Conservation (phyloP, 1,140 invertebrate genomes). For the Dysdera silvatica region DNA sequence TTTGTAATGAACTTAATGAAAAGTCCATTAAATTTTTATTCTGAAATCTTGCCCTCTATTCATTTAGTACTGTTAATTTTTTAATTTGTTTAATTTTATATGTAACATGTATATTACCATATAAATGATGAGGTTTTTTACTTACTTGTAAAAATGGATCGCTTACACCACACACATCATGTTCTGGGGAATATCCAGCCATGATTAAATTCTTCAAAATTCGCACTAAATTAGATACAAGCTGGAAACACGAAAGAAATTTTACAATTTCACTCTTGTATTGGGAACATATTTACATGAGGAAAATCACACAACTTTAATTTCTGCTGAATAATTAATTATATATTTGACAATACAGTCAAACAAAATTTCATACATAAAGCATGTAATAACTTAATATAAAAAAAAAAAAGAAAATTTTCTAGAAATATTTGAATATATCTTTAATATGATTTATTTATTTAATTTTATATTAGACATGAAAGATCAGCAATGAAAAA, state of each 20-base stretch:
- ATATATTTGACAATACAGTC: neutral
- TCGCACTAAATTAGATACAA: constrained; percentile 94
- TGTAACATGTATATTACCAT: neutral
- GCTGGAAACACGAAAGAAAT: constrained; percentile 55
- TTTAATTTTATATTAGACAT: no score
- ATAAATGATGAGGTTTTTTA: neutral
- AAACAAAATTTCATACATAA: neutral
- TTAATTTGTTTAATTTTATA: no score
- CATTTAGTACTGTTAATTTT: no score
- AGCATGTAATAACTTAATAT: neutral
- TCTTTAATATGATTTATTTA: no score
- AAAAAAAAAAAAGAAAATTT: neutral
- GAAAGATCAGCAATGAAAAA: no score
- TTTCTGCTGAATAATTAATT: neutral
- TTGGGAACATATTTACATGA: neutral
- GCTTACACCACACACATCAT: constrained; percentile 98
- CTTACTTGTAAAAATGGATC: constrained; percentile 96
- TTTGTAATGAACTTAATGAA: no score
- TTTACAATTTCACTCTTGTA: neutral
- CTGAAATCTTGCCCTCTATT: no score
- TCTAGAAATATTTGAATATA: neutral
- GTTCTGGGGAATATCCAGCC: constrained; percentile 97
- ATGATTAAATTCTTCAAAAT: constrained; percentile 97
- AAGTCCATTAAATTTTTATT: no score
- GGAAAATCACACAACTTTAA: neutral